A percentile compares a stretch with the other conserved stretches of the same genome.
phyloP scores from a whole-genome alignment of 2,113 vertebrate species.

The Ammodramus savannarum region DNA sequence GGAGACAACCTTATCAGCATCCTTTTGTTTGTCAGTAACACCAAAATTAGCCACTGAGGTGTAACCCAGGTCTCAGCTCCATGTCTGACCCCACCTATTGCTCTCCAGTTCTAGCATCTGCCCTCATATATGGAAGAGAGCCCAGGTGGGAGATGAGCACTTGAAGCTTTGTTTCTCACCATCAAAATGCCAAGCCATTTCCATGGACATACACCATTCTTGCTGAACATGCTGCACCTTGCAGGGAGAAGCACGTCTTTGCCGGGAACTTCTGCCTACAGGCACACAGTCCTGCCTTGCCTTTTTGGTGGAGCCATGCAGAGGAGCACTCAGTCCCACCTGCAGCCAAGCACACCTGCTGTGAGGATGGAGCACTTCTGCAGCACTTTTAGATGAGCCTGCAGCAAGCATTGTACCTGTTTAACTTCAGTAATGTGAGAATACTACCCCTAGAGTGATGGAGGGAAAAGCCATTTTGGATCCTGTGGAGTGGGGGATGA shows the following conservation, averaged over 20 bases:
- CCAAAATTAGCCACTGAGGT: background rate
- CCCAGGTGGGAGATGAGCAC: background rate
- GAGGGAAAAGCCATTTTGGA: background rate
- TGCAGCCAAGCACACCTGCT: background rate
- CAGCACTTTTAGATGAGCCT: background rate
- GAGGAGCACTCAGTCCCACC: background rate
- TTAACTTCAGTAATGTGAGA: background rate
- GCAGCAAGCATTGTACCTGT: background rate
- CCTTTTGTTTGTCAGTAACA: background rate
- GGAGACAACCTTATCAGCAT: background rate
- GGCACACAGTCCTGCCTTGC: rapidly evolving
- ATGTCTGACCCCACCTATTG: background rate
- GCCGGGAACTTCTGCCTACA: background rate
- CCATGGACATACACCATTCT: rapidly evolving
- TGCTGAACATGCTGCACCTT: background rate
- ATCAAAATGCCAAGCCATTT: background rate
- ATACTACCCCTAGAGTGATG: background rate
- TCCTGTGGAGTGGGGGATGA: background rate
- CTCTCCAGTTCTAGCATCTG: background rate
- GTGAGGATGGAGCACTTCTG: background rate
- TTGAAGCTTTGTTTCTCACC: background rate
- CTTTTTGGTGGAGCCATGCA: background rate
- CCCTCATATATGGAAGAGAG: background rate
- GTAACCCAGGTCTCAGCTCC: background rate
- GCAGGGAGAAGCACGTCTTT: background rate